These are phyloP conservation scores for Apocheima hispidaria DNA, from an alignment of 2,888 invertebrate species.

Conservation along the genomic window DNA sequence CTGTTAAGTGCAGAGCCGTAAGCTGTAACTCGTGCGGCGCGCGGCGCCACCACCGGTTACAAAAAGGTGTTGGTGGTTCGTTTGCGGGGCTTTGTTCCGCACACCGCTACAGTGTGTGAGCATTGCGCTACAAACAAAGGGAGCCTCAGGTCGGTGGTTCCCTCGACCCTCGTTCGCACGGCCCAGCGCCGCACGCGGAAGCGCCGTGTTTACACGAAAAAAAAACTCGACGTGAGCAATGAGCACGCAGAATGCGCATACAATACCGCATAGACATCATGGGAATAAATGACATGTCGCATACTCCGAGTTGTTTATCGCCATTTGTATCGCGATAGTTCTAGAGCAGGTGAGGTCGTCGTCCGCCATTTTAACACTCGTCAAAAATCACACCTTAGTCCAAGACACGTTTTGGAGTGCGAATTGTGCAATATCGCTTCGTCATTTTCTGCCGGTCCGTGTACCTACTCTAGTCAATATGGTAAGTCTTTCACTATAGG, in stretches of 20 bases:
- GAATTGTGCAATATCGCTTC: conserved; percentile 35
- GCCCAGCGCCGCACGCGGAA: conserved; percentile 69
- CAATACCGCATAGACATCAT: conserved; percentile 62
- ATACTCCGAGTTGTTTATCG: conserved; percentile 42
- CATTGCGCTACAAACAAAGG: conserved; percentile 71
- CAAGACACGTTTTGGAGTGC: conserved; percentile 30
- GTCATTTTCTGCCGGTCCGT: conserved; percentile 15
- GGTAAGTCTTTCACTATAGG: conserved; percentile 16
- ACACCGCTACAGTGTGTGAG: conserved; percentile 52
- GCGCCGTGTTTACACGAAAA: conserved; percentile 71
- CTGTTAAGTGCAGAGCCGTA: background rate
- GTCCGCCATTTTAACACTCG: conserved; percentile 40
- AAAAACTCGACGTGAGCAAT: conserved; percentile 64
- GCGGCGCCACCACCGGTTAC: no score
- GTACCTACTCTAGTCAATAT: conserved; percentile 9
- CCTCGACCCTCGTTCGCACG: conserved; percentile 81
- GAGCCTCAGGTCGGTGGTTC: conserved; percentile 71
- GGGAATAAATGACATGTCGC: conserved; percentile 54
- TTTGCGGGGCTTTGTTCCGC: conserved; percentile 44
- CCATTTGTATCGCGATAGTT: conserved; percentile 36
- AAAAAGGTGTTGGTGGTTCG: conserved; percentile 38
- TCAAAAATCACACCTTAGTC: conserved; percentile 33
- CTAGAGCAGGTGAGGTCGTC: conserved; percentile 39
- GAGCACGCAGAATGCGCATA: conserved; percentile 61
- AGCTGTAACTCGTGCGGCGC: conserved; percentile 13